Conservation (phyloP, 2,888 invertebrate species). For the Galerucella nymphaeae region DNA sequence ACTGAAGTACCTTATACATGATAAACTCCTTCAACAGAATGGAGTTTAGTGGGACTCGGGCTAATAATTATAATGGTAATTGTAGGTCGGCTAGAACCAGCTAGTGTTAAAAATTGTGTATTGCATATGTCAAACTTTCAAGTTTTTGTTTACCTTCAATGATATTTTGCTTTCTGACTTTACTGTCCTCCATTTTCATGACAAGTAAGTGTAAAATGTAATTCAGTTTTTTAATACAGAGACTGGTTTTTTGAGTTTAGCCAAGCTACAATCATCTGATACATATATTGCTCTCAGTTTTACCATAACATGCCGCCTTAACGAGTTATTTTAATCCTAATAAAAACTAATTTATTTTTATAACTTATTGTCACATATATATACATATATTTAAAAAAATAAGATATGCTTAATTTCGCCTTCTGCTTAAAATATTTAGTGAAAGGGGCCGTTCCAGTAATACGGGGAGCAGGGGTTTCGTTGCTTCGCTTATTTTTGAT, state of each 20-base stretch:
- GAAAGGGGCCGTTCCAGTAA: too few species aligned
- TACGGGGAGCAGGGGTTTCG: too few species aligned
- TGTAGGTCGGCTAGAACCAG: not conserved
- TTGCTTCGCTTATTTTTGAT: too few species aligned
- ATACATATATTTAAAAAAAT: not conserved
- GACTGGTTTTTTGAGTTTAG: not conserved
- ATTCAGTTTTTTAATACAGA: too few species aligned
- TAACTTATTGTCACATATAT: conserved; percentile 3
- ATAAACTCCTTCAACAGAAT: not conserved
- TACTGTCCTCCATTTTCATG: too few species aligned
- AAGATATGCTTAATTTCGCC: conserved; percentile 1
- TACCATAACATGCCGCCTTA: not conserved
- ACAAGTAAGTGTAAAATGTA: too few species aligned
- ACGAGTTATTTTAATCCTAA: not conserved
- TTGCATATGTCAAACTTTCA: too few species aligned
- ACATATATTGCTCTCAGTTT: not conserved
- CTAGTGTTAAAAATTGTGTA: too few species aligned
- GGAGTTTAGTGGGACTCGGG: not conserved
- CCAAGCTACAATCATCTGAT: not conserved
- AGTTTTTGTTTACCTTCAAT: too few species aligned
- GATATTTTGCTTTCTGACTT: too few species aligned
- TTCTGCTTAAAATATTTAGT: not conserved
- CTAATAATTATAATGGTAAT: not conserved
- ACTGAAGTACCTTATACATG: not conserved
- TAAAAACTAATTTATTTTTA: not conserved